Percentiles rank a stretch among this genome's conserved stretches.
These are phyloP conservation scores for Megaustenia siamemsis DNA, from an alignment of 2,888 invertebrate genomes.

Conservation along the genomic window DNA sequence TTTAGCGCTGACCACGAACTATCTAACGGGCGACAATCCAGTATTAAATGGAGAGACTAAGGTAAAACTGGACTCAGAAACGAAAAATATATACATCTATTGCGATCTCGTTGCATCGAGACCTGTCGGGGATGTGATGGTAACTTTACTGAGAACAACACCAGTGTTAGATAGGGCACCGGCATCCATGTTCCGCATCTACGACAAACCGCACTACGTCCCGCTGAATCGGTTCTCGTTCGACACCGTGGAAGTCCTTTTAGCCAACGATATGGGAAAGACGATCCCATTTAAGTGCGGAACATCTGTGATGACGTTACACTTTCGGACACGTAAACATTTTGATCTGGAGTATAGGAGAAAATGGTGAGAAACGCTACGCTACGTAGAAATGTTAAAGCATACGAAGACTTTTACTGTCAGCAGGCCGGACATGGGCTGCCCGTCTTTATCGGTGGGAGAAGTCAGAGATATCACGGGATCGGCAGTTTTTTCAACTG, in stretches of 20 bases:
- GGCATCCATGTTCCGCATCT: too few relatives aligned
- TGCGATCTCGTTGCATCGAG: neutral
- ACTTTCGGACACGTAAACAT: neutral
- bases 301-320: conserved; percentile 37
- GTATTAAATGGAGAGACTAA: neutral
- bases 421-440: neutral
- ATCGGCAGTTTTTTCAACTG: conserved; percentile 17
- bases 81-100: neutral
- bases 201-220: too few relatives aligned
- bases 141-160: neutral
- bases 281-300: neutral
- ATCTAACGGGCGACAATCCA: neutral
- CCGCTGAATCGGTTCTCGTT: neutral
- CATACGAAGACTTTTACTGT: conserved; percentile 9
- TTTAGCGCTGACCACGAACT: neutral
- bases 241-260: neutral
- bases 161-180: neutral
- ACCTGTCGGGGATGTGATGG: neutral
- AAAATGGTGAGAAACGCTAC: neutral
- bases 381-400: neutral
- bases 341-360: neutral
- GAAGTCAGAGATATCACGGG: neutral
- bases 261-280: neutral
- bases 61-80: neutral
- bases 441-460: neutral